Conservation (phyloP, 2,888 invertebrate genomes). For the Tupiocoris notatus region DNA sequence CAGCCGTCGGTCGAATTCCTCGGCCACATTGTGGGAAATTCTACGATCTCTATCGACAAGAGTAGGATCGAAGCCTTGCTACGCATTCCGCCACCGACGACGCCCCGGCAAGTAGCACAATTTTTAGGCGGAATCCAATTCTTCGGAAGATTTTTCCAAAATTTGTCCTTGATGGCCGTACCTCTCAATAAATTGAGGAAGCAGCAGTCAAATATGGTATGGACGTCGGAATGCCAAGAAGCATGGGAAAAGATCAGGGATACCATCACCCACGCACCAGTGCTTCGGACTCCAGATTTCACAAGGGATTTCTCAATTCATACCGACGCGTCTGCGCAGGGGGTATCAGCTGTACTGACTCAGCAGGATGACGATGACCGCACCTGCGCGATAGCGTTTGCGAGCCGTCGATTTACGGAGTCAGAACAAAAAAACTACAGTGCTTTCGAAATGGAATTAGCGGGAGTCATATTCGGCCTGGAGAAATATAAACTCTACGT, state of each 20-base stretch:
- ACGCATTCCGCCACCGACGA: no score
- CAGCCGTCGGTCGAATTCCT: not conserved
- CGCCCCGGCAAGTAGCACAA: no score
- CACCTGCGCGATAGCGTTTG: not conserved
- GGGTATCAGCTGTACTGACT: not conserved
- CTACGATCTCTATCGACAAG: no score
- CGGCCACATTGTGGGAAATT: not conserved
- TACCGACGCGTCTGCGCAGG: conserved; percentile 2
- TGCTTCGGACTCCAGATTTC: not conserved
- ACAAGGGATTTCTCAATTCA: not conserved
- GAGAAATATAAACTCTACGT: not conserved
- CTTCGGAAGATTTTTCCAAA: not conserved
- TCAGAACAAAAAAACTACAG: conserved; percentile 2
- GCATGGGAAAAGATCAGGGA: not conserved
- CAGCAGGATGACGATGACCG: not conserved
- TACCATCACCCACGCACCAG: not conserved
- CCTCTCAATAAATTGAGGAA: no score
- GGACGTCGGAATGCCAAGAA: no score
- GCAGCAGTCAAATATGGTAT: no score
- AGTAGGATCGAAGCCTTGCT: no score
- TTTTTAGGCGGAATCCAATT: not conserved
- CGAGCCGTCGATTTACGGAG: not conserved
- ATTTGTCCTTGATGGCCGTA: no score
- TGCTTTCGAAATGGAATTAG: conserved; percentile 3
- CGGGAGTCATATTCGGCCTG: not conserved